Conservation (phyloP, 2,888 invertebrate genomes). For the Pseudeuparius sepicola region DNA sequence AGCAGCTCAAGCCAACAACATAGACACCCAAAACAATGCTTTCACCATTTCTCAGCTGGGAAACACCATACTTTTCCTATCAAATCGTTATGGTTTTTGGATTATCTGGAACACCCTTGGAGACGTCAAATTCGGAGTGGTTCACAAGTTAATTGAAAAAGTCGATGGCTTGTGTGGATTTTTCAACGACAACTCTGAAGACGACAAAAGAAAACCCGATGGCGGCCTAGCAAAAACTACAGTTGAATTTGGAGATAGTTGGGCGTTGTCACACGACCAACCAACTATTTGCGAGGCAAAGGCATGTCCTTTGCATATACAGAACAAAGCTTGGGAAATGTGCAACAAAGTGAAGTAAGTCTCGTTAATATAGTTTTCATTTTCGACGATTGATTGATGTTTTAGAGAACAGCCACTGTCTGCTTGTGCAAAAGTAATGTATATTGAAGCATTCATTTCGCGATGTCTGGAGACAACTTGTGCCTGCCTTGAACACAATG, state of each 20-base stretch:
- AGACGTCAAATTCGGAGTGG: constrained; percentile 55
- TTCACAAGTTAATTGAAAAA: constrained; percentile 48
- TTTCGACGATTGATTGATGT: constrained; percentile 7
- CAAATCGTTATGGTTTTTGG: constrained; percentile 62
- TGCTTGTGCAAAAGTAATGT: constrained; percentile 52
- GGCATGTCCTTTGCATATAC: constrained; percentile 51
- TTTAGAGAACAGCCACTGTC: constrained; percentile 49
- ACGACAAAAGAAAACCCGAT: constrained; percentile 64
- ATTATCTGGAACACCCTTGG: constrained; percentile 59
- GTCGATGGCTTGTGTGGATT: constrained; percentile 76
- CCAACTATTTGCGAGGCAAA: constrained; percentile 48
- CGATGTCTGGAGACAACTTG: constrained; percentile 69
- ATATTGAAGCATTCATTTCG: constrained; percentile 58
- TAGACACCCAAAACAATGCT: constrained; percentile 49
- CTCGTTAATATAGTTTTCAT: background rate
- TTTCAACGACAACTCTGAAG: constrained; percentile 53
- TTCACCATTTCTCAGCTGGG: constrained; percentile 62
- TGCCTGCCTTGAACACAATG: constrained; percentile 53
- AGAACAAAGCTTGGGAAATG: constrained; percentile 54
- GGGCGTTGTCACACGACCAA: constrained; percentile 49
- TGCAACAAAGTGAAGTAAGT: constrained; percentile 49
- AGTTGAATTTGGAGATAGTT: constrained; percentile 65
- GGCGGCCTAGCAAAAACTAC: constrained; percentile 52
- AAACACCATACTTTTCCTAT: constrained; percentile 56
- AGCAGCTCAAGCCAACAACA: constrained; percentile 49